Percentiles rank a stretch among this genome's conserved stretches.
Evolutionary conservation across 64 coral and sea anemone species (phyloP).

Genomic region (Anthopleura sola): DNA sequence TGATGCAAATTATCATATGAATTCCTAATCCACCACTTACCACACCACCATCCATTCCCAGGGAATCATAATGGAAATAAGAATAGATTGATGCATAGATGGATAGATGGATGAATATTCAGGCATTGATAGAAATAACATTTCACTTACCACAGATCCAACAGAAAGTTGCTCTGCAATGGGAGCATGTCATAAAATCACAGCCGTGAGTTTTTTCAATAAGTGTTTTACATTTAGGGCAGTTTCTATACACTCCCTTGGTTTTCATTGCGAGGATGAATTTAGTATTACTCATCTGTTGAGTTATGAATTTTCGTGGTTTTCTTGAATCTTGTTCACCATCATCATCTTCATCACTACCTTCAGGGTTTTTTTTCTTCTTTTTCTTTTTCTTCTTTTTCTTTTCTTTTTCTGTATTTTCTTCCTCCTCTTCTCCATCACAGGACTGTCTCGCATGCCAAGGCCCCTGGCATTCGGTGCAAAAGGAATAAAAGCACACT

Average conservation of each 20-base stretch:
- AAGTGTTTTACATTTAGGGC: conserved; percentile 75
- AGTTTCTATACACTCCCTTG: conserved; percentile 67
- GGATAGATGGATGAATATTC: background rate
- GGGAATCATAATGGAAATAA: too few relatives aligned
- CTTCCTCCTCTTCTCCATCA: conserved; percentile 28
- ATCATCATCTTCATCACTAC: background rate
- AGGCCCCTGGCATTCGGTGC: conserved; percentile 72
- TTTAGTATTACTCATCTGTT: conserved; percentile 34
- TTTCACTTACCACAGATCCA: conserved; percentile 88
- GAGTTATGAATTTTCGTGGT: background rate
- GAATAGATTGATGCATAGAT: background rate
- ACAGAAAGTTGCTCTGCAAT: conserved; percentile 73
- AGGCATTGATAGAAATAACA: background rate
- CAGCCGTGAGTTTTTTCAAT: conserved; percentile 84
- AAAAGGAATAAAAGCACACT: conserved; percentile 80
- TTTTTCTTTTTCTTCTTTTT: conserved; percentile 38
- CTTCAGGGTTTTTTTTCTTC: background rate
- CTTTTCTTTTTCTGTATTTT: background rate
- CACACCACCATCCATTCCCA: too few relatives aligned
- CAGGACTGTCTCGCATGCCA: conserved; percentile 77
- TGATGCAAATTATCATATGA: too few relatives aligned
- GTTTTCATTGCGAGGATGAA: conserved; percentile 72
- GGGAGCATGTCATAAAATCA: conserved; percentile 91
- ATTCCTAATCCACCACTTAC: too few relatives aligned
- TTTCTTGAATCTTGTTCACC: background rate